Base-by-base conservation (phyloP, 2,797 vertebrate species). In the Lutjanus argentimaculatus region DNA sequence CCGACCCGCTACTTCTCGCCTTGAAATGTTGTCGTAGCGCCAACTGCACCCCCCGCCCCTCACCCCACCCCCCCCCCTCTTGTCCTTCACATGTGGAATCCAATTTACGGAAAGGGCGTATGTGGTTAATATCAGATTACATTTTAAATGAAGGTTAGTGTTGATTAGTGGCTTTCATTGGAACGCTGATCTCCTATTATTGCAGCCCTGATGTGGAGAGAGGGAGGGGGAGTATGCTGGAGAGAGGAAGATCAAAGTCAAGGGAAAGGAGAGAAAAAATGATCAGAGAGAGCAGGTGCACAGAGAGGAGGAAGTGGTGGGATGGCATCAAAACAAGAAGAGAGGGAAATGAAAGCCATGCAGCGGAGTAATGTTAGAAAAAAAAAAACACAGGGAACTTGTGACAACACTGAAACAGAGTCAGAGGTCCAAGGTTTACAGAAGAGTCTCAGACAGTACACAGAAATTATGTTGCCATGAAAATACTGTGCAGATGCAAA, bases 81-180 rank as follows among this genome's bases (percentile, higher is more conserved):
- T 72, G 92, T 91, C 91, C 85, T 94, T 94, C 90, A 88, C 67
- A 89, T 85, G 88, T 77, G 68, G 88, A 91, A 93, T 92, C 88
- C 85, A 93, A 92, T 93, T 90, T 93, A 82, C 48, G 6, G 42
- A 85, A 78, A 86, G 91, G 88, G 83, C 88, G n/a, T 84, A 72
- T 87, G 86, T 81, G 79, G 85, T 85, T 92, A 81, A 92, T 91
- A 92, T 89, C 80, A 91, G 89, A 91, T 92, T 93, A 88, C 83
- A 87, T 83, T 93, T 88, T 92, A 93, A 94, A 94, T 93, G 79
- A 93, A 92, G 88, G 92, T 90, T 92, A 90, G 76, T 84, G 85
- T 90, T 92, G 89, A 94, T 93, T 93, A 92, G 89, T 82, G 85
- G 87, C 89, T 90, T 90, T 90, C 90, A 91, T 90, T 89, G 89